A percentile compares a stretch with the other conserved stretches of the same genome.
These are phyloP conservation scores for Phyllotreta striolata DNA, from an alignment of 2,888 invertebrate genomes.

Conservation along the genomic window DNA sequence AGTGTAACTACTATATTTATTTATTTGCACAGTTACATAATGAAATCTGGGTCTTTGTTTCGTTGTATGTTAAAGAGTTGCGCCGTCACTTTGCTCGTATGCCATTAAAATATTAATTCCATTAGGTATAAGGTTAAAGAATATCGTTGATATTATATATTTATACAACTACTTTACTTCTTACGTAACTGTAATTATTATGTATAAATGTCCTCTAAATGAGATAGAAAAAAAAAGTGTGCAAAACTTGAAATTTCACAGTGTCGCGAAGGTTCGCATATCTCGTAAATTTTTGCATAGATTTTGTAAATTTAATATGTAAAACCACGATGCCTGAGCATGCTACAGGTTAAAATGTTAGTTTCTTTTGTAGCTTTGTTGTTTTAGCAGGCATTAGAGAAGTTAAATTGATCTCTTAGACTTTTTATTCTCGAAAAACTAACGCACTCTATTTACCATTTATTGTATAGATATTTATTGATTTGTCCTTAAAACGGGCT, in stretches of 20 bases:
- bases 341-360: too few relatives aligned
- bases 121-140: conserved; percentile 16
- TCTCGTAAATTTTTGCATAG: too few relatives aligned
- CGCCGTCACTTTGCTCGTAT: conserved; percentile 4
- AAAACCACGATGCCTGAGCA: too few relatives aligned
- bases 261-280: too few relatives aligned
- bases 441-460: conserved; percentile 44
- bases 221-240: too few relatives aligned
- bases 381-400: too few relatives aligned
- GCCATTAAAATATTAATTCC: conserved; percentile 17
- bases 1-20: conserved; percentile 1
- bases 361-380: too few relatives aligned
- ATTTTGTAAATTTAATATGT: too few relatives aligned
- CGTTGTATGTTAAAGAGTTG: conserved; percentile 1
- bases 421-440: conserved; percentile 22
- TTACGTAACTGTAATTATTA: too few relatives aligned
- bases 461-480: conserved; percentile 39
- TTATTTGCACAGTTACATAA: conserved; percentile 4
- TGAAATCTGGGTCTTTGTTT: conserved; percentile 9
- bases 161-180: not conserved
- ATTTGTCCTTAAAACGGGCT: conserved; percentile 43
- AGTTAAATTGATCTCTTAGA: too few relatives aligned
- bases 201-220: too few relatives aligned
- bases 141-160: conserved; percentile 5
- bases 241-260: too few relatives aligned